These are phyloP conservation scores for Masticophis lateralis DNA, from an alignment of 2,797 vertebrate genomes.

Conservation along the genomic window DNA sequence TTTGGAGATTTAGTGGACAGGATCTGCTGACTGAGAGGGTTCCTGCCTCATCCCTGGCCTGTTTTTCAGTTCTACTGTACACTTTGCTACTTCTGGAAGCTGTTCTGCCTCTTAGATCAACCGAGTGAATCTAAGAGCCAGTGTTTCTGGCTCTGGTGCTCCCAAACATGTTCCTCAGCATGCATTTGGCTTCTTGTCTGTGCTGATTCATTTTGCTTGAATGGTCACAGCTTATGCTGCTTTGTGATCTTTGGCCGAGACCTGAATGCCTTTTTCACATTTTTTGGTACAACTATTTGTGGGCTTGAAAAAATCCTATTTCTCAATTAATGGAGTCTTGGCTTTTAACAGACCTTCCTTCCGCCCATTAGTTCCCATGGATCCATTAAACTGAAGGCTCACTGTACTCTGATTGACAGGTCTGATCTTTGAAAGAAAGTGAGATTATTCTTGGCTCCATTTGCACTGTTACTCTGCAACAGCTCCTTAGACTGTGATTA, in stretches of 20 bases:
- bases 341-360: not conserved
- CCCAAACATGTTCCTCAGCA: not conserved
- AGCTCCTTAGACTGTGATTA: not conserved
- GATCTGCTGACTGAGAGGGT: not conserved
- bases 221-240: not conserved
- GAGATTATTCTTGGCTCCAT: not conserved
- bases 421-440: not conserved
- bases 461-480: not conserved
- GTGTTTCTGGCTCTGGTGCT: not conserved
- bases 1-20: not conserved
- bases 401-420: not conserved
- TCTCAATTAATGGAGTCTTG: not conserved
- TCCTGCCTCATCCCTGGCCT: not conserved
- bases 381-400: slow-evolving; percentile 6
- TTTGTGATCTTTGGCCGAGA: not conserved
- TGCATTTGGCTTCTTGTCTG: not conserved
- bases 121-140: not conserved
- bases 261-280: not conserved
- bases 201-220: not conserved
- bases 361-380: not conserved
- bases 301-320: not conserved
- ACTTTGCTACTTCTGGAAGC: not conserved
- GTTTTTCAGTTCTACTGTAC: not conserved
- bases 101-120: not conserved
- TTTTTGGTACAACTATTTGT: not conserved